Evolutionary conservation across 2,113 vertebrate species (phyloP).

Genomic region (Megatriorchis doriae): DNA sequence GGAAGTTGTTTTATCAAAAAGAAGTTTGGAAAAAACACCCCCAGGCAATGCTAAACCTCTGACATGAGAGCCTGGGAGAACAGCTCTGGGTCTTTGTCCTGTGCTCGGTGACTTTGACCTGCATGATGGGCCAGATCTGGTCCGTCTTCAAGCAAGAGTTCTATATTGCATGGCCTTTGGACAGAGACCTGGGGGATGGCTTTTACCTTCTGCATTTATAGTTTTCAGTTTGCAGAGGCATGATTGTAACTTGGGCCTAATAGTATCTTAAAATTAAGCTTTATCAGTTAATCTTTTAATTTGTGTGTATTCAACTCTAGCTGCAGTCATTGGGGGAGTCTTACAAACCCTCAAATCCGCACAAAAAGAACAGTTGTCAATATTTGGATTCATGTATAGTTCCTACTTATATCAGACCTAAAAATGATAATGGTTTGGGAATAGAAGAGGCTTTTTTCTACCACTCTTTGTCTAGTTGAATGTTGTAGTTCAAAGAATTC

Average conservation of each 20-base stretch:
- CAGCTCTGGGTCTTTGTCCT: not conserved
- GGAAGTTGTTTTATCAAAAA: not conserved
- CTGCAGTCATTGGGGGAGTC: not conserved
- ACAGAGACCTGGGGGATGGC: not conserved
- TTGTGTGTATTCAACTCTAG: not conserved
- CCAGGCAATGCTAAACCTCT: not conserved
- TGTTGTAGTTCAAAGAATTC: not conserved
- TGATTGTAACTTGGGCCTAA: accelerated
- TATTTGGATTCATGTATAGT: accelerated
- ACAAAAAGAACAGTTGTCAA: not conserved
- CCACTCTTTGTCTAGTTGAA: not conserved
- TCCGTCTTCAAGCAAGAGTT: not conserved
- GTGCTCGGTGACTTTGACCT: not conserved
- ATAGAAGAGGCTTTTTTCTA: not conserved
- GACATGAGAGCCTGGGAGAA: accelerated
- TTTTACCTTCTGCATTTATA: not conserved
- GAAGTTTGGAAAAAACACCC: not conserved
- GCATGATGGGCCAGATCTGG: not conserved
- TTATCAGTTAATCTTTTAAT: not conserved
- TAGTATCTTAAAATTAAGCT: not conserved
- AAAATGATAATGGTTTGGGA: not conserved
- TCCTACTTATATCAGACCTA: not conserved
- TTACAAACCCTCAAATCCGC: not conserved
- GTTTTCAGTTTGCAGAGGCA: not conserved
- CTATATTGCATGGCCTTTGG: accelerated